Conservation (phyloP, 2,113 vertebrate genomes). For the Toxostoma redivivum region DNA sequence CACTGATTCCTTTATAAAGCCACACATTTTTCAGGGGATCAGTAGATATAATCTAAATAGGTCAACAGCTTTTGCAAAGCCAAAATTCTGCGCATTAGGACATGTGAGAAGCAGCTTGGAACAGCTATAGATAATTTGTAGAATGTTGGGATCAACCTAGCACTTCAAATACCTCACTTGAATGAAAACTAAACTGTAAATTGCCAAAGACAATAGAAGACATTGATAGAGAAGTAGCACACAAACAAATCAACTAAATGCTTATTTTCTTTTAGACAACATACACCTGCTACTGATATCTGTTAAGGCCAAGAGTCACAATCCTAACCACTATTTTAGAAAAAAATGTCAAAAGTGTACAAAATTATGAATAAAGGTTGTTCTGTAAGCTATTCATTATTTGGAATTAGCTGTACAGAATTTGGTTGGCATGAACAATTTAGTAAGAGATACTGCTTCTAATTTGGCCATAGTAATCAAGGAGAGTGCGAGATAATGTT, state of each 20-base stretch:
- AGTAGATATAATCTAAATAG: neutral
- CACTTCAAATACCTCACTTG: neutral
- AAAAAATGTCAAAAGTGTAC: neutral
- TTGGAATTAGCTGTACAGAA: neutral
- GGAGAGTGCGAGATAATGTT: neutral
- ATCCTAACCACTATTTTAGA: neutral
- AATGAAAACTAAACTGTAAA: conserved; percentile 21
- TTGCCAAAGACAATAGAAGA: neutral
- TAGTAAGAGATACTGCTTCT: neutral
- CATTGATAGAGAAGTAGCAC: neutral
- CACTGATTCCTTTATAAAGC: neutral
- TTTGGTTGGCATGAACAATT: neutral
- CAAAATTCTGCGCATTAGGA: neutral
- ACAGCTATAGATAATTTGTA: neutral
- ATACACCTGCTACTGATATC: neutral
- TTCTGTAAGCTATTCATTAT: neutral
- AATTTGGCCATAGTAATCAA: neutral
- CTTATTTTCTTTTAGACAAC: neutral
- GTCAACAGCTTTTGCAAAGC: neutral
- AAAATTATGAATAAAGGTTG: neutral
- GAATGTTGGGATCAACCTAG: neutral
- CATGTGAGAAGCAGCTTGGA: conserved; percentile 12
- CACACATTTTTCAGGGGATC: neutral
- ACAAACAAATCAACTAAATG: neutral
- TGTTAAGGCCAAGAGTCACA: neutral